Conservation (phyloP, 2,113 vertebrate genomes). For the Eclectus roratus region DNA sequence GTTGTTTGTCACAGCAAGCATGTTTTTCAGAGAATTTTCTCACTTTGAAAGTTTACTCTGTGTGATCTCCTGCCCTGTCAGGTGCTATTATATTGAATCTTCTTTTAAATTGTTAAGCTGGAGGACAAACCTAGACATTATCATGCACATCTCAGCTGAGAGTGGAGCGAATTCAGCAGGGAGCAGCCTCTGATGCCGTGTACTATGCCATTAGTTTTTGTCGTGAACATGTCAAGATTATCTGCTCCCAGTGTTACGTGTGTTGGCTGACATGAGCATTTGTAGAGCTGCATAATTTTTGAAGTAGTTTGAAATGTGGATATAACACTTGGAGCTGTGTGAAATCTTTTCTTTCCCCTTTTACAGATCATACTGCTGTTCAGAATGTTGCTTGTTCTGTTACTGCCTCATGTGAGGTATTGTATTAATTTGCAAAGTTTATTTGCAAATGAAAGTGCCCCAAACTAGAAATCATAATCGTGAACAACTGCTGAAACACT, state of each 20-base stretch:
- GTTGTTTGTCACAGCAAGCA: conserved; percentile 59
- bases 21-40: conserved; percentile 33
- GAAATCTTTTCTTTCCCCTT: not conserved
- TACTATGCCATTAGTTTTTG: conserved; percentile 12
- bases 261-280: conserved; percentile 13
- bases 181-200: conserved; percentile 34
- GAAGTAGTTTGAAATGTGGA: conserved; percentile 1
- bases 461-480: not conserved
- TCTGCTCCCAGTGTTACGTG: conserved; percentile 1
- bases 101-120: conserved; percentile 55
- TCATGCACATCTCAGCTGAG: not conserved
- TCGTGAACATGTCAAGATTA: not conserved
- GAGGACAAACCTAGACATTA: conserved; percentile 42
- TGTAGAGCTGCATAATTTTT: conserved; percentile 17
- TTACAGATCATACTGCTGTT: not conserved
- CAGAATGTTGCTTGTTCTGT: not conserved
- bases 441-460: not conserved
- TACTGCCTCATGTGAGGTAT: not conserved
- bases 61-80: conserved; percentile 63
- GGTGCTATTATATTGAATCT: conserved; percentile 46
- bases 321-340: not conserved
- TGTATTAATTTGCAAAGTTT: not conserved
- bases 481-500: not conserved
- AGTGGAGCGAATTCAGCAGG: not conserved
- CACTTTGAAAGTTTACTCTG: conserved; percentile 62